Evolutionary conservation across 2,888 invertebrate genomes (phyloP).

Genomic region (Xanthorhoe spadicearia): DNA sequence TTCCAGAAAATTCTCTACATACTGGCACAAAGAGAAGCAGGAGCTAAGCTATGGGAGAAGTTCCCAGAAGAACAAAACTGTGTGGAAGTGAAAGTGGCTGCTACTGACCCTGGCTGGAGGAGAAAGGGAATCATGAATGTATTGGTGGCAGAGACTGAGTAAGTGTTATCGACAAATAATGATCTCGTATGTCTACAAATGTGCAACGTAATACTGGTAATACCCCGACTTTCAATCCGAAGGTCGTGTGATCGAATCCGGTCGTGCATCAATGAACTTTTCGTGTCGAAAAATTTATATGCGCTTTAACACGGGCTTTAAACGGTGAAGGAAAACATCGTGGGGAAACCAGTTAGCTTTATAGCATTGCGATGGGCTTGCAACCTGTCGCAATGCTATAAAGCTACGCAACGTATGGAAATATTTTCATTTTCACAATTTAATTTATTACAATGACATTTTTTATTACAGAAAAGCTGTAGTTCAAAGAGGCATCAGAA

Average conservation of each 20-base stretch:
- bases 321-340: too few relatives aligned
- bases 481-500: constrained; percentile 77
- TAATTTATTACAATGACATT: constrained; percentile 2
- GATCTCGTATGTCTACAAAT: neutral
- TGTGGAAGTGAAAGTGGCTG: constrained; percentile 87
- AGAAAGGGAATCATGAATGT: constrained; percentile 88
- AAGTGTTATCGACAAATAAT: constrained; percentile 51
- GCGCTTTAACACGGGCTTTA: too few relatives aligned
- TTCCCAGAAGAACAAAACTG: constrained; percentile 83
- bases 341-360: too few relatives aligned
- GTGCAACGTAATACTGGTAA: too few relatives aligned
- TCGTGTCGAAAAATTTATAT: too few relatives aligned
- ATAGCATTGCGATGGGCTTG: too few relatives aligned
- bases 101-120: constrained; percentile 87
- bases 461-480: constrained; percentile 80
- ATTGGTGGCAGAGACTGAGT: constrained; percentile 87
- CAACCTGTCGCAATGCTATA: too few relatives aligned
- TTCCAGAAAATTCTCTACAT: constrained; percentile 87
- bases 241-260: too few relatives aligned
- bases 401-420: too few relatives aligned
- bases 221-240: too few relatives aligned
- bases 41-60: constrained; percentile 83
- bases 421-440: too few relatives aligned
- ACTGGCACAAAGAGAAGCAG: constrained; percentile 82
- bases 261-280: too few relatives aligned